Evolutionary conservation across 2,797 vertebrate genomes (phyloP).

Genomic region (Discoglossus pictus): DNA sequence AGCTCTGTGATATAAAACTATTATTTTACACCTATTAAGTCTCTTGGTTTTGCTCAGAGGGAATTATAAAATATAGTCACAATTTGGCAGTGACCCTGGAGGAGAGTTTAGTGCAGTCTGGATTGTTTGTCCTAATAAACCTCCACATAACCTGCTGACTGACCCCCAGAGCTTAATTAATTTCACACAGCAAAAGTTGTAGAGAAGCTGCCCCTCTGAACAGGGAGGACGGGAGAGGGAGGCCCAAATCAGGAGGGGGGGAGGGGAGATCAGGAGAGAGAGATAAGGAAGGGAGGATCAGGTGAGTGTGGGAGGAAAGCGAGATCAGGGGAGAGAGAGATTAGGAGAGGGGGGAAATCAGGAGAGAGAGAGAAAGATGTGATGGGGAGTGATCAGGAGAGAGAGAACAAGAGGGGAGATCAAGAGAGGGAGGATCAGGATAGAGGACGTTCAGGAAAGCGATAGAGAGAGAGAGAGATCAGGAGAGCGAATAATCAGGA

Average conservation of each 20-base stretch:
- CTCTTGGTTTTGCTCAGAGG: constrained; percentile 36
- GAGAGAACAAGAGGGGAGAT: too few relatives aligned
- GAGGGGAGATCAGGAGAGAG: neutral
- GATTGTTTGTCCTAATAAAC: constrained; percentile 71
- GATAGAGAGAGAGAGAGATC: neutral
- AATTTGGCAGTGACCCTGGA: constrained; percentile 65
- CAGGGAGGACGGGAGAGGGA: too few relatives aligned
- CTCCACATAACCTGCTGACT: constrained; percentile 60
- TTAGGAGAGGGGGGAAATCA: too few relatives aligned
- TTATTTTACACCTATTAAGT: too few relatives aligned
- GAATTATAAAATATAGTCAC: constrained; percentile 66
- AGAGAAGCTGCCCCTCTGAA: neutral
- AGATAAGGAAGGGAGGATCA: neutral
- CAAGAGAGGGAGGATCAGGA: too few relatives aligned
- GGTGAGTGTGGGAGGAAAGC: neutral
- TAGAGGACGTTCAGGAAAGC: too few relatives aligned
- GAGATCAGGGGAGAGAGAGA: too few relatives aligned
- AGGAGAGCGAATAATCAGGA: too few relatives aligned
- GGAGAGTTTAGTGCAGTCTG: constrained; percentile 66
- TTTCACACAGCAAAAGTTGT: constrained; percentile 63
- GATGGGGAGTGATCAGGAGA: too few relatives aligned
- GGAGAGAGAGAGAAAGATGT: too few relatives aligned
- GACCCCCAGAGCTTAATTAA: constrained; percentile 67
- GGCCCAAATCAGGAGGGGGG: neutral
- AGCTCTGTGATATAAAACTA: too few relatives aligned